Evolutionary conservation across 2,797 vertebrate species (phyloP).

Genomic region (Cheirogaleus major): DNA sequence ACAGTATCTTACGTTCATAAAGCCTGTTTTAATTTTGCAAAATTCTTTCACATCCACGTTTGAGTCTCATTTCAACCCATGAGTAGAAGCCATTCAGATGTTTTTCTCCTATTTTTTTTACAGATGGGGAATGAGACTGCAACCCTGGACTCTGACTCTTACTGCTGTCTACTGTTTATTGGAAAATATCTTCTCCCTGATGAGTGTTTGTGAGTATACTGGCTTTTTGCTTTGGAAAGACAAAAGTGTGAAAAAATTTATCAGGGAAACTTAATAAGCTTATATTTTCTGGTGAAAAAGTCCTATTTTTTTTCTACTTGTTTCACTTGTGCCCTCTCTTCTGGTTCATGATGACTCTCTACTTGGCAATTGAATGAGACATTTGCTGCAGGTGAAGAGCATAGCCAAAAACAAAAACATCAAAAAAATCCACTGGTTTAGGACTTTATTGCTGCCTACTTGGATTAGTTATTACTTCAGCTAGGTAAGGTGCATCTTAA

Average conservation of each 20-base stretch:
- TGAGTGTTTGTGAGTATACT: conserved; percentile 12
- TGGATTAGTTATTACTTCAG: not conserved
- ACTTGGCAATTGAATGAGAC: not conserved
- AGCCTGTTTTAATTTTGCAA: conserved; percentile 46
- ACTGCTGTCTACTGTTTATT: conserved; percentile 5
- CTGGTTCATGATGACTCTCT: not conserved
- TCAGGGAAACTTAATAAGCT: not conserved
- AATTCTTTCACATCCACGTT: conserved; percentile 4
- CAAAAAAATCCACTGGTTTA: not conserved
- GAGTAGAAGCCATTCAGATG: not conserved
- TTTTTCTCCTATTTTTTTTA: conserved; percentile 12
- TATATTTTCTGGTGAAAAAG: not conserved
- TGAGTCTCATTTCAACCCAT: conserved; percentile 10
- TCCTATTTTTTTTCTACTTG: not conserved
- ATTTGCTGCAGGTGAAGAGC: not conserved
- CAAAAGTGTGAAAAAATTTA: not conserved
- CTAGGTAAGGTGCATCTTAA: not conserved
- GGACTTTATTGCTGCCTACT: not conserved
- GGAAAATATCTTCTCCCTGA: conserved; percentile 43
- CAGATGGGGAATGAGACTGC: not conserved
- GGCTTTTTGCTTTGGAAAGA: conserved; percentile 40
- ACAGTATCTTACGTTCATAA: conserved; percentile 2
- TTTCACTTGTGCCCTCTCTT: not conserved
- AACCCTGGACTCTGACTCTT: not conserved
- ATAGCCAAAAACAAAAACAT: not conserved